A percentile compares a stretch with the other conserved stretches of the same genome.
phyloP scores from a whole-genome alignment of 2,797 vertebrate genomes.

The Mycteria americana region DNA sequence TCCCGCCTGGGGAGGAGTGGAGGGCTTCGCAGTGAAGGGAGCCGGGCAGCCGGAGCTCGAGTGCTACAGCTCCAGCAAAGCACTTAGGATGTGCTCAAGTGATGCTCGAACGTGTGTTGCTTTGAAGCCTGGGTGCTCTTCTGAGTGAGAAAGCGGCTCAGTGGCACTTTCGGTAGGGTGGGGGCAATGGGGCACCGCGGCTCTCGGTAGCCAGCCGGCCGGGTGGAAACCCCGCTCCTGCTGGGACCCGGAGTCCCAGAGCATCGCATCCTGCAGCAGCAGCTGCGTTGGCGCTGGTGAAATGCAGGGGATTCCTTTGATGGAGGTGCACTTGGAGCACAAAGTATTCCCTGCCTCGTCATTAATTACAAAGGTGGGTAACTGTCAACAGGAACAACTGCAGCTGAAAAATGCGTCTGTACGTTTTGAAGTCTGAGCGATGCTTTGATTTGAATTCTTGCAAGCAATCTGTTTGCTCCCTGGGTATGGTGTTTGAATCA shows the following conservation, averaged over 20 bases:
- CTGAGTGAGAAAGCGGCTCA: neutral
- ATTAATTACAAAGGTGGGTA: neutral
- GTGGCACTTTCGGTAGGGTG: neutral
- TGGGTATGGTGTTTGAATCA: fast-evolving
- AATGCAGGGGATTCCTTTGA: neutral
- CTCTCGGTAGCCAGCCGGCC: neutral
- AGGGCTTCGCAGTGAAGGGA: fast-evolving
- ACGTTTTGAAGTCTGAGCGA: neutral
- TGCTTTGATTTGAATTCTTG: neutral
- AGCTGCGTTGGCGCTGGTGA: neutral
- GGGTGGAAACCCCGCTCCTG: fast-evolving
- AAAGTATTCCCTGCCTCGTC: neutral
- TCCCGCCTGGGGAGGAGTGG: neutral
- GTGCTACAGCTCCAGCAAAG: neutral
- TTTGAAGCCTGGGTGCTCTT: neutral
- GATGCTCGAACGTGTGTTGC: neutral
- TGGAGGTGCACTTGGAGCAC: neutral
- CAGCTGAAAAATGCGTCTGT: neutral
- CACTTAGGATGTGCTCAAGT: fast-evolving
- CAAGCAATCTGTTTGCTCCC: neutral
- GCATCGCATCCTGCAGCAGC: fast-evolving
- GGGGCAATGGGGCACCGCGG: fast-evolving
- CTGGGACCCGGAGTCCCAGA: neutral
- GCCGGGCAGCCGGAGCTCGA: neutral
- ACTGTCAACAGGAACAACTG: neutral